Evolutionary conservation across 2,888 invertebrate species (phyloP).

Genomic region (Ochropacha duplaris): DNA sequence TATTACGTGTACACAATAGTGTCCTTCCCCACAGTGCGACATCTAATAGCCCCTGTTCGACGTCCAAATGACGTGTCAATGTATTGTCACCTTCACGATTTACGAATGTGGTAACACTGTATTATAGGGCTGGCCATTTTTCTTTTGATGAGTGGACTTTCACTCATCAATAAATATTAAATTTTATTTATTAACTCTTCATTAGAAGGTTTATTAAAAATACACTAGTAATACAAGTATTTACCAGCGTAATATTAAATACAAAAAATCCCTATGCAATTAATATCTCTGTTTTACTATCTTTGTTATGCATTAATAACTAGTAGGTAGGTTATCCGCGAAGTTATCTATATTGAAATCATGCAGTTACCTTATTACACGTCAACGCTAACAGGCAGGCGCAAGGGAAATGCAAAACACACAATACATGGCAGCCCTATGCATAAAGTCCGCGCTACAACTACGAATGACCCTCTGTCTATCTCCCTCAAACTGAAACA

Average conservation of each 20-base stretch:
- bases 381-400: conserved; percentile 22
- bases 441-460: conserved; percentile 30
- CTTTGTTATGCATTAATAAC: too few species aligned
- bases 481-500: conserved; percentile 25
- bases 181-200: too few species aligned
- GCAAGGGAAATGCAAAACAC: conserved; percentile 25
- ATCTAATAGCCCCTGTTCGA: conserved; percentile 65
- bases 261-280: too few species aligned
- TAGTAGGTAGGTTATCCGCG: neutral
- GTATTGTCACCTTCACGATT: conserved; percentile 76
- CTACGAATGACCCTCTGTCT: conserved; percentile 43
- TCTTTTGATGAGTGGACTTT: too few species aligned
- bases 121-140: conserved; percentile 24
- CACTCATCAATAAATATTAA: too few species aligned
- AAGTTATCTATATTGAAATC: conserved; percentile 3
- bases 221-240: too few species aligned
- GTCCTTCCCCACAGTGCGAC: conserved; percentile 39
- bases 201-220: too few species aligned
- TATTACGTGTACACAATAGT: conserved; percentile 48
- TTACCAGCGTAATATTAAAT: too few species aligned
- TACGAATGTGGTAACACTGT: conserved; percentile 61
- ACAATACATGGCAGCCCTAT: conserved; percentile 26
- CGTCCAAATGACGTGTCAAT: conserved; percentile 73
- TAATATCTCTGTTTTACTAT: too few species aligned
- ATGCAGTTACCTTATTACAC: conserved; percentile 8